A percentile compares a stretch with the other conserved stretches of the same genome.
These are phyloP conservation scores for Microtus pennsylvanicus DNA, from an alignment of 2,113 vertebrate species.

Conservation along the genomic window DNA sequence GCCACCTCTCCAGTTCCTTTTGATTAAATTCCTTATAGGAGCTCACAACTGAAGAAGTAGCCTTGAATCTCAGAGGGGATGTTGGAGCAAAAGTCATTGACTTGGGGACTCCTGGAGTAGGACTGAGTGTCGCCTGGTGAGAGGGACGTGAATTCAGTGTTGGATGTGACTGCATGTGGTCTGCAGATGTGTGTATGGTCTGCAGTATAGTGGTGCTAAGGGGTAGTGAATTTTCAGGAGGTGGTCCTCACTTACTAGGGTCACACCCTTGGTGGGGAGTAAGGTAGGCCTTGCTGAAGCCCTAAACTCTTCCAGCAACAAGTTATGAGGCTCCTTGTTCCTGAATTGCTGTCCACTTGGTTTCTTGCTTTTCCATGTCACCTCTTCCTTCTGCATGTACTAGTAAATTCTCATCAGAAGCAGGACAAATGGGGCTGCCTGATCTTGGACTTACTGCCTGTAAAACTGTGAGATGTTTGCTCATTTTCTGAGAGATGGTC, in stretches of 20 bases:
- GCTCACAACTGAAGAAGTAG: neutral
- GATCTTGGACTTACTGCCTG: neutral
- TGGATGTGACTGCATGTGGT: neutral
- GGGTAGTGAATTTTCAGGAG: neutral
- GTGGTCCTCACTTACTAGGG: accelerated
- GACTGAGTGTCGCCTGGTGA: neutral
- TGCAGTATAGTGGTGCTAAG: neutral
- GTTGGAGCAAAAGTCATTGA: neutral
- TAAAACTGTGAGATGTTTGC: neutral
- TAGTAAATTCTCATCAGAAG: neutral
- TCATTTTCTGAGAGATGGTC: neutral
- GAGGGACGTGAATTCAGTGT: neutral
- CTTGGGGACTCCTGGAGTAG: neutral
- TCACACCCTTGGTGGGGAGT: neutral
- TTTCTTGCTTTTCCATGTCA: neutral
- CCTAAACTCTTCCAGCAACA: neutral
- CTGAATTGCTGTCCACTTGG: too few species aligned
- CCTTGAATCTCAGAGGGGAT: neutral
- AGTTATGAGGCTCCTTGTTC: neutral
- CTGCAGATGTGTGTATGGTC: neutral
- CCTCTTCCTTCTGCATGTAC: neutral
- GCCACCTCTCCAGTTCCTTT: neutral
- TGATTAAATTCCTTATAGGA: neutral
- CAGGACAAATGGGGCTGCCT: neutral
- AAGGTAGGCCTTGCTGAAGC: neutral